Percentiles rank a stretch among this genome's conserved stretches.
phyloP scores from a whole-genome alignment of 1,140 invertebrate species.

The Aphaenogaster rudis region DNA sequence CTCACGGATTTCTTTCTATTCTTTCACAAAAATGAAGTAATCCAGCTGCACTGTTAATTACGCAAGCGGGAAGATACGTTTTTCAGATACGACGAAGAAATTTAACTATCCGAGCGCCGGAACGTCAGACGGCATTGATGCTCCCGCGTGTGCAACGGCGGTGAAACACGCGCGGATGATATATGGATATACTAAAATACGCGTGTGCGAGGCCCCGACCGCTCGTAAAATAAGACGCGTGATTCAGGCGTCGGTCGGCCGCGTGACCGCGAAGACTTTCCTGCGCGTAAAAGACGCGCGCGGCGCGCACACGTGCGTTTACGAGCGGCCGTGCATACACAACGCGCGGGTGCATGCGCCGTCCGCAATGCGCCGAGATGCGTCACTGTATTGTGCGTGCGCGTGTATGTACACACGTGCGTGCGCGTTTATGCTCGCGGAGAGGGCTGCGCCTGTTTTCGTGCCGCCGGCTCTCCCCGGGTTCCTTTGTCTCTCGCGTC shows the following conservation, averaged over 20 bases:
- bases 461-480: slow-evolving; percentile 27
- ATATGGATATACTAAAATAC: slow-evolving; percentile 61
- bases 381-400: background rate
- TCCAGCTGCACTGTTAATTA: background rate
- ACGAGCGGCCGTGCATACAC: slow-evolving; percentile 36
- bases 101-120: background rate
- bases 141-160: slow-evolving; percentile 11
- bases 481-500: slow-evolving; percentile 55
- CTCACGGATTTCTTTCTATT: background rate
- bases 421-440: background rate
- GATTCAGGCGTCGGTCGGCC: slow-evolving; percentile 70
- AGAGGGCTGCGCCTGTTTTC: slow-evolving; percentile 47
- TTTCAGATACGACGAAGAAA: background rate
- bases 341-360: slow-evolving; percentile 10
- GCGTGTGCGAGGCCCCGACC: slow-evolving; percentile 28
- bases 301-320: slow-evolving; percentile 52
- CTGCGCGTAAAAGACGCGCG: slow-evolving; percentile 56
- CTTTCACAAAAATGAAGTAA: background rate
- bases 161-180: slow-evolving; percentile 40
- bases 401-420: no score
- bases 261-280: slow-evolving; percentile 68
- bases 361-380: slow-evolving; percentile 1
- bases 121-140: background rate
- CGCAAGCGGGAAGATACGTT: background rate
- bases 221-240: slow-evolving; percentile 67